Percentiles rank a stretch among this genome's conserved stretches.
Conservation (phyloP, 2,888 invertebrate species). For the Sepioteuthis lessoniana region DNA sequence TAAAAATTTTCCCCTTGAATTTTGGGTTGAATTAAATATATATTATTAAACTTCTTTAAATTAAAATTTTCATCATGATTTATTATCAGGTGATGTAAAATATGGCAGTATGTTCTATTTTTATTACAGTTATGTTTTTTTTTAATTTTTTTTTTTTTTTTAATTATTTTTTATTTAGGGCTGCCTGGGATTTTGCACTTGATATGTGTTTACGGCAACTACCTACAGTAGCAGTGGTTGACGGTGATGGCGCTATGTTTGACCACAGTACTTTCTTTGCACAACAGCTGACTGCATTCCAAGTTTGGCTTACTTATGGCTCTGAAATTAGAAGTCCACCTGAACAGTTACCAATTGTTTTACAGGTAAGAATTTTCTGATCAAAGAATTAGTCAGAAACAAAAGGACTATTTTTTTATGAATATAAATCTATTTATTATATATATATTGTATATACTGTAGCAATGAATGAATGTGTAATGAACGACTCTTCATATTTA, state of each 20-base stretch:
- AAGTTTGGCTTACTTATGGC: conserved; percentile 92
- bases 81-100: not conserved
- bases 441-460: not conserved
- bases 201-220: conserved; percentile 94
- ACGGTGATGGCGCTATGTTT: conserved; percentile 67
- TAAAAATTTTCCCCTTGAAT: too few species aligned
- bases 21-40: too few species aligned
- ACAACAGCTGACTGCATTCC: conserved; percentile 97
- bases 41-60: not conserved
- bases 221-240: conserved; percentile 77
- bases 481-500: too few species aligned
- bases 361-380: conserved; percentile 82
- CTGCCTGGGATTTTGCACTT: conserved; percentile 97
- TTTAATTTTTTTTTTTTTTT: conserved; percentile 45
- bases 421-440: not conserved
- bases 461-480: not conserved
- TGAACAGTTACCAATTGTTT: conserved; percentile 95
- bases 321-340: conserved; percentile 88
- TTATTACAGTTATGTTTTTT: not conserved
- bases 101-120: not conserved
- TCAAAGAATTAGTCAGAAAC: not conserved
- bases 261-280: conserved; percentile 93
- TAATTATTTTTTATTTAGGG: conserved; percentile 79
- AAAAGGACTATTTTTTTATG: not conserved
- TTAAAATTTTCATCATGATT: not conserved